phyloP scores from a whole-genome alignment of 2,888 invertebrate species.

The Pomacea canaliculata region DNA sequence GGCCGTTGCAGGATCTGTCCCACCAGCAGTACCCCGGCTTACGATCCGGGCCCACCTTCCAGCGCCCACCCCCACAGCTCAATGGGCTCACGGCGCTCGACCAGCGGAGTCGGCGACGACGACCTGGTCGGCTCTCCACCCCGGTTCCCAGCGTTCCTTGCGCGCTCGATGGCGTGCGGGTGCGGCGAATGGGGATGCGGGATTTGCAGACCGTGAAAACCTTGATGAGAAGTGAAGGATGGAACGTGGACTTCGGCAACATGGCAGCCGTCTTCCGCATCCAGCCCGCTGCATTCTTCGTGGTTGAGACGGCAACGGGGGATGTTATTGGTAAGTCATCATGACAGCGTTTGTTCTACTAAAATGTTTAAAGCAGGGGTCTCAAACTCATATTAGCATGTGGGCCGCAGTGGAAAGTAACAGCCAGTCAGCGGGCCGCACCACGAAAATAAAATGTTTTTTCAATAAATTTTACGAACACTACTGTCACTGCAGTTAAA shows the following conservation, averaged over 20 bases:
- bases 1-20: too few species aligned
- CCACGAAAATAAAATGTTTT: too few species aligned
- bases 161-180: not conserved
- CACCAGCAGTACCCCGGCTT: too few species aligned
- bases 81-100: conserved; percentile 2
- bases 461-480: too few species aligned
- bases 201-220: not conserved
- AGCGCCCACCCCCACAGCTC: not conserved
- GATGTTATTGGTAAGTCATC: conserved; percentile 15
- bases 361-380: too few species aligned
- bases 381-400: too few species aligned
- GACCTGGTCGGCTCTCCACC: not conserved
- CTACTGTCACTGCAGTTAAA: too few species aligned
- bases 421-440: too few species aligned
- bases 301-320: conserved; percentile 9
- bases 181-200: not conserved
- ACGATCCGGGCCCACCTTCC: too few species aligned
- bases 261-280: conserved; percentile 18
- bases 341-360: not conserved
- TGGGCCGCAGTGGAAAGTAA: too few species aligned
- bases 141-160: not conserved
- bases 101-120: conserved; percentile 3
- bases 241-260: conserved; percentile 22
- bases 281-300: conserved; percentile 14
- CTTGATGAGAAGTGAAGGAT: conserved; percentile 13